A percentile compares a stretch with the other conserved stretches of the same genome.
These are phyloP conservation scores for Podarcis cretensis DNA, from an alignment of 2,113 vertebrate species.

Conservation along the genomic window DNA sequence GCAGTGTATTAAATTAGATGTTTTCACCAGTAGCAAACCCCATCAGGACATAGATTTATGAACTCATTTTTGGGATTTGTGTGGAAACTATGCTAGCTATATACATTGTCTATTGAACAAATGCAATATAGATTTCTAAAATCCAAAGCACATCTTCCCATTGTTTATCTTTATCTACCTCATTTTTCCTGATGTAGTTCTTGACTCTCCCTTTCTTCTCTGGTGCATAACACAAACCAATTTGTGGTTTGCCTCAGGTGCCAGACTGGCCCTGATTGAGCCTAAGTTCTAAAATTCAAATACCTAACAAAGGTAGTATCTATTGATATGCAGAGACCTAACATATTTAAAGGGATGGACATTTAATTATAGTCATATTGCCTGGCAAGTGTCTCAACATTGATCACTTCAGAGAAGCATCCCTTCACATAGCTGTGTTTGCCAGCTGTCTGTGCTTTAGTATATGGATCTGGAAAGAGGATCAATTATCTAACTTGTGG, in stretches of 20 bases:
- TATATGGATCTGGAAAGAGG: not conserved
- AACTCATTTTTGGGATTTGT: slow-evolving; percentile 44
- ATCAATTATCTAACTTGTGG: not conserved
- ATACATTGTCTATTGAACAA: not conserved
- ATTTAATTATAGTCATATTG: not conserved
- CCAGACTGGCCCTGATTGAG: not conserved
- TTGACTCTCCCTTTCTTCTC: too few relatives aligned
- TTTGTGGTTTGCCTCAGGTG: too few relatives aligned
- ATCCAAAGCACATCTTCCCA: not conserved
- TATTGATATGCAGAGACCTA: not conserved
- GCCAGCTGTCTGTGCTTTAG: not conserved
- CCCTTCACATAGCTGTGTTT: not conserved
- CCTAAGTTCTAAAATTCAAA: not conserved
- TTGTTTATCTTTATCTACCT: too few relatives aligned
- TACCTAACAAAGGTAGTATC: too few relatives aligned
- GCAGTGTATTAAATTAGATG: slow-evolving; percentile 55
- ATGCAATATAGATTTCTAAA: slow-evolving; percentile 9
- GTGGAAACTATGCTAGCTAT: slow-evolving; percentile 25
- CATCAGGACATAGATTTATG: slow-evolving; percentile 25
- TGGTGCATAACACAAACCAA: too few relatives aligned
- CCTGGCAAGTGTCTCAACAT: not conserved
- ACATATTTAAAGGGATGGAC: not conserved
- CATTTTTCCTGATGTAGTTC: too few relatives aligned
- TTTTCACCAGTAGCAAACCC: slow-evolving; percentile 56
- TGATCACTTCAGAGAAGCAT: not conserved